phyloP scores from a whole-genome alignment of 2,888 invertebrate species.

The Pammene fasciana region DNA sequence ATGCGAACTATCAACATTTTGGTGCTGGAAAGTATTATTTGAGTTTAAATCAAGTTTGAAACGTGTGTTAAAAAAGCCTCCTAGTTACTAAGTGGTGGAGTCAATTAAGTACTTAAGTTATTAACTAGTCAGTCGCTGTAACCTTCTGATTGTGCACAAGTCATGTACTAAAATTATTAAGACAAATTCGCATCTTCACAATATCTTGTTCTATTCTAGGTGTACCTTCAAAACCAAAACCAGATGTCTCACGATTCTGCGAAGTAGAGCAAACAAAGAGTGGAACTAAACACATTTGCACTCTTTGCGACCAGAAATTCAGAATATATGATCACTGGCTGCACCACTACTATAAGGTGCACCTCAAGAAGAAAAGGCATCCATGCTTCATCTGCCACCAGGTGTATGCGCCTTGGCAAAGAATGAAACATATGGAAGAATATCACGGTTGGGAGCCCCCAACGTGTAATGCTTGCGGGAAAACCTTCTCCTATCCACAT shows the following conservation, averaged over 20 bases:
- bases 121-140: no score
- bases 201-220: conserved; percentile 32
- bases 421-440: conserved; percentile 29
- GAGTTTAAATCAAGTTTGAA: no score
- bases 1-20: no score
- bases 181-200: conserved; percentile 12
- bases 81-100: no score
- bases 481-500: conserved; percentile 26
- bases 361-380: conserved; percentile 33
- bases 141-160: no score
- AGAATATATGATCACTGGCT: not conserved
- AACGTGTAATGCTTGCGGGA: conserved; percentile 31
- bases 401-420: conserved; percentile 7
- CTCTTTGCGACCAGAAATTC: conserved; percentile 15
- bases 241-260: conserved; percentile 21
- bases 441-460: conserved; percentile 31
- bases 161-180: not conserved
- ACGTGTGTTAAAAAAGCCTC: no score
- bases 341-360: conserved; percentile 32
- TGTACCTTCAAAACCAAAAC: conserved; percentile 5
- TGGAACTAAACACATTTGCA: not conserved
- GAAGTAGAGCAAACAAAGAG: not conserved
- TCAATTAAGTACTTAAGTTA: no score
- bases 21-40: no score
- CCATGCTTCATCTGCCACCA: conserved; percentile 15